Percentiles rank a stretch among this genome's conserved stretches.
Conservation (phyloP, 2,888 invertebrate genomes). For the Hecatera dysodea region DNA sequence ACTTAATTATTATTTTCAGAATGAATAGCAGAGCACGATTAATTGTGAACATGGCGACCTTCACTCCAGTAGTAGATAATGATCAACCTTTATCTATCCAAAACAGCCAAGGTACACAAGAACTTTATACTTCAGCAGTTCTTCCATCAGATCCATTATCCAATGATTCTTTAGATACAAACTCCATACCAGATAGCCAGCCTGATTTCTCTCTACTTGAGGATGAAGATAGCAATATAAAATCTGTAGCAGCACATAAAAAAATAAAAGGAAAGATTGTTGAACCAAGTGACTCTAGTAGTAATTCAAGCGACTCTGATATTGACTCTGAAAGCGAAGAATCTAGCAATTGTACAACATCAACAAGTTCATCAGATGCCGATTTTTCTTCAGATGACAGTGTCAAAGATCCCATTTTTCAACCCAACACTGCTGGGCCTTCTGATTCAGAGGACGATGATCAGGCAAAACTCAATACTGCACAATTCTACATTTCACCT, state of each 20-base stretch:
- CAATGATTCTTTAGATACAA: neutral
- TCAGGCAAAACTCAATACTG: neutral
- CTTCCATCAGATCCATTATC: neutral
- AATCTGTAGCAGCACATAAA: no score
- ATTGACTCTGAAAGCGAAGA: no score
- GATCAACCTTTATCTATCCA: no score
- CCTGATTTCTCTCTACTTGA: neutral
- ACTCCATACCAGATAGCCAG: conserved; percentile 7
- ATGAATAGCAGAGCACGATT: no score
- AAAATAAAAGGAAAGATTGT: neutral
- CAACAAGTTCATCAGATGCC: neutral
- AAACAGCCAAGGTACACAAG: no score
- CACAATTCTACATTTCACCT: neutral
- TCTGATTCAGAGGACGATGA: neutral
- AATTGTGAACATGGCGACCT: no score
- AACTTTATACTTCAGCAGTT: neutral
- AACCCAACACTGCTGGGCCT: no score
- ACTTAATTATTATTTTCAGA: neutral
- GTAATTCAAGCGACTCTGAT: no score
- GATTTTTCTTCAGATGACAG: no score
- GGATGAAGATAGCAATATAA: no score
- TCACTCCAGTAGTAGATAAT: neutral
- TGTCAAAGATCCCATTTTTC: no score
- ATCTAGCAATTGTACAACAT: neutral
- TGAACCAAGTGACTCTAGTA: neutral